Percentiles rank a stretch among this genome's conserved stretches.
phyloP scores from a whole-genome alignment of 2,888 invertebrate genomes.

The Aphidius colemani region DNA sequence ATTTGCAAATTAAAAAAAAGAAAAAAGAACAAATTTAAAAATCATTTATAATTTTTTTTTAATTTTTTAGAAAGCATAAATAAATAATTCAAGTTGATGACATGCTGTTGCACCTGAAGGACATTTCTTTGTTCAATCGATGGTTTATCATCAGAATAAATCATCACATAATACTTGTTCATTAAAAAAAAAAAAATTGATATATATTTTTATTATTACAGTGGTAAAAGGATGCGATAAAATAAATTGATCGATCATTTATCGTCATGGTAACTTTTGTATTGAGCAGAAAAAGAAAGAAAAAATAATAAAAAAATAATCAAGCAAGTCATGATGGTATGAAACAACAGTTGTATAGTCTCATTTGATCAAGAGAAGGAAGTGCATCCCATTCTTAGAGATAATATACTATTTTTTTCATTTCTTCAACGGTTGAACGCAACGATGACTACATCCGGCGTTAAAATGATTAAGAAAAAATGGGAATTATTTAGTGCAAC shows the following conservation, averaged over 20 bases:
- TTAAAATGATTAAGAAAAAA: conserved; percentile 24
- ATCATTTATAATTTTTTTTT: too few relatives aligned
- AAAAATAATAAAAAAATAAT: conserved; percentile 6
- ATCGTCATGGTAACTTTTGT: conserved; percentile 33
- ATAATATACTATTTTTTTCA: neutral
- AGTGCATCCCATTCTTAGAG: neutral
- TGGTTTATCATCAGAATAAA: too few relatives aligned
- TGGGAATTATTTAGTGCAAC: conserved; percentile 36
- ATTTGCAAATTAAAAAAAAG: too few relatives aligned
- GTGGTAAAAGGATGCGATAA: neutral
- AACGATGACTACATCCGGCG: conserved; percentile 3
- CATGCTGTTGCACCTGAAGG: too few relatives aligned
- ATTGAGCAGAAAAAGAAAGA: neutral
- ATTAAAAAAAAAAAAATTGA: too few relatives aligned
- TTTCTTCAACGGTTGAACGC: neutral
- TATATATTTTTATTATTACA: neutral
- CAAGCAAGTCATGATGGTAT: neutral
- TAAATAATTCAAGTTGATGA: too few relatives aligned
- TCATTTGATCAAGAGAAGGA: too few relatives aligned
- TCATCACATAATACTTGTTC: too few relatives aligned
- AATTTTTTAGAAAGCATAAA: too few relatives aligned
- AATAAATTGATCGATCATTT: conserved; percentile 24
- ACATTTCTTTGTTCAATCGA: too few relatives aligned
- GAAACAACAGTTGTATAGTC: neutral
- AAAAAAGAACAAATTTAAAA: too few relatives aligned